These are phyloP conservation scores for Rhagonycha fulva DNA, from an alignment of 2,888 invertebrate genomes.

Conservation along the genomic window DNA sequence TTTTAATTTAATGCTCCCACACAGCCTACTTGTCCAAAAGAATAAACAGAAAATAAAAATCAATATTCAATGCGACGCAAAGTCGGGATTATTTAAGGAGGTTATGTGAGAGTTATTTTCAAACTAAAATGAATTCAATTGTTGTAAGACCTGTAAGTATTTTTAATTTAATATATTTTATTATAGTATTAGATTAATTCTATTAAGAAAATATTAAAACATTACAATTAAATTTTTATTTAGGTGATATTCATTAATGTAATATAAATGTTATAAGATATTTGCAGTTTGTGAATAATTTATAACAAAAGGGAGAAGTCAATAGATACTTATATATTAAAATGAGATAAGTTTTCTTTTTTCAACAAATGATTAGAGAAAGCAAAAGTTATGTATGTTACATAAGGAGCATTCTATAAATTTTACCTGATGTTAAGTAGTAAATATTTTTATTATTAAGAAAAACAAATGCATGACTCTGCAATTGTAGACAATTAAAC, in stretches of 20 bases:
- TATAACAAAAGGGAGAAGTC: too few species aligned
- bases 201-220: too few species aligned
- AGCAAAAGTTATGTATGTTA: not conserved
- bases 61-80: not conserved
- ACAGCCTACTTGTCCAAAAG: not conserved
- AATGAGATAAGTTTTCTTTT: not conserved
- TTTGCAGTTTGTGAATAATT: not conserved
- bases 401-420: not conserved
- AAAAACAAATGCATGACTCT: too few species aligned
- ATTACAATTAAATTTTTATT: too few species aligned
- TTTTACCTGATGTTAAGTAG: not conserved
- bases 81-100: not conserved
- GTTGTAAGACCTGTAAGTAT: not conserved
- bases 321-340: not conserved
- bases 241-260: not conserved
- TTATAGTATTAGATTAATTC: not conserved
- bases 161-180: not conserved
- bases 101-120: not conserved
- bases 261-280: too few species aligned
- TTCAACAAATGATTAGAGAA: too few species aligned
- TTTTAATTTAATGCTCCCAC: not conserved
- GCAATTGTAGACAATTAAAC: not conserved
- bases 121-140: conserved; percentile 1
- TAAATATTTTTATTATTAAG: too few species aligned
- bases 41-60: not conserved